These are phyloP conservation scores for Empidonax traillii DNA, from an alignment of 2,113 vertebrate species.

Conservation along the genomic window DNA sequence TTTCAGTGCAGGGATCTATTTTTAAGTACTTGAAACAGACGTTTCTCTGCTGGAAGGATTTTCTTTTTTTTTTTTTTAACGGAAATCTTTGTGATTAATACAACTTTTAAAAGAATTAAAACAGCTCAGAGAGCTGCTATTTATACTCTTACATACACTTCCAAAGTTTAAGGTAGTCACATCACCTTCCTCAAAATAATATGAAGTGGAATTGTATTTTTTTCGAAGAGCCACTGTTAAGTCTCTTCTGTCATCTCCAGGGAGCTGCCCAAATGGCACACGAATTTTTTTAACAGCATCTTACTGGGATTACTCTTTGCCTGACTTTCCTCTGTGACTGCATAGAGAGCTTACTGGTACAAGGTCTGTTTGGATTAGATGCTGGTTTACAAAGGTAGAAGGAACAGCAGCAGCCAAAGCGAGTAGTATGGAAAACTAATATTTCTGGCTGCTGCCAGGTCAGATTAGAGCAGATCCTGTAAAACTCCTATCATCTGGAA, in stretches of 20 bases:
- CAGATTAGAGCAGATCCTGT: background rate
- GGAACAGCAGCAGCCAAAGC: background rate
- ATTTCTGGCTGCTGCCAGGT: background rate
- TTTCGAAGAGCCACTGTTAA: background rate
- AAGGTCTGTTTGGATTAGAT: background rate
- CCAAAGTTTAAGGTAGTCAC: background rate
- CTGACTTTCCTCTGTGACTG: background rate
- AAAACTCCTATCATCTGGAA: background rate
- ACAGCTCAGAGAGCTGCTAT: background rate
- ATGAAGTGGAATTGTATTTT: background rate
- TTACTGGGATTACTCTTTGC: background rate
- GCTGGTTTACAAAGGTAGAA: background rate
- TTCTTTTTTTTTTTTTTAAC: background rate
- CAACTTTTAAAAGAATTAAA: background rate
- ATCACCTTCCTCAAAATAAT: background rate
- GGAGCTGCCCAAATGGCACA: background rate
- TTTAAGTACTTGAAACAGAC: background rate
- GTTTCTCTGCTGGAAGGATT: background rate
- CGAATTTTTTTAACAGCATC: background rate
- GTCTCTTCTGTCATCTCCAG: background rate
- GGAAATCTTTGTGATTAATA: background rate
- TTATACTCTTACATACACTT: background rate
- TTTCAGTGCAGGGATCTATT: background rate
- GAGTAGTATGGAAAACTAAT: fast-evolving
- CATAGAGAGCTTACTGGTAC: background rate